phyloP scores from a whole-genome alignment of 2,888 invertebrate species.

The Erebia ligea region DNA sequence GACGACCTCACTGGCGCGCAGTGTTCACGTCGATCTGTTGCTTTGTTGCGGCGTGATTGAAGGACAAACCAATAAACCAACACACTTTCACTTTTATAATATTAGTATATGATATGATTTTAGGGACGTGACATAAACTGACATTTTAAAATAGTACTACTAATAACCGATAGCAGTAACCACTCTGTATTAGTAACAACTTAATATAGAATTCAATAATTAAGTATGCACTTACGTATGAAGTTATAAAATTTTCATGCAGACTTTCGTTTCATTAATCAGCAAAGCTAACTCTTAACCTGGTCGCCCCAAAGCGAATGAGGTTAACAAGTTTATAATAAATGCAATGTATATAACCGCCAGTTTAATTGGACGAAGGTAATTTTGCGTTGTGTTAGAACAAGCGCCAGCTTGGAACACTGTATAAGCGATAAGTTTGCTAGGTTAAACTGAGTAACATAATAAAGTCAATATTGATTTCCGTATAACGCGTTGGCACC shows the following conservation, averaged over 20 bases:
- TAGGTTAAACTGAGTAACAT: conserved; percentile 1
- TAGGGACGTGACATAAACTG: no score
- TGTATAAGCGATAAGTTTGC: neutral
- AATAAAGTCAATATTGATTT: conserved; percentile 1
- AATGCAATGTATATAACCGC: conserved; percentile 23
- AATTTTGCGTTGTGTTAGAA: conserved; percentile 18
- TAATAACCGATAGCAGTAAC: no score
- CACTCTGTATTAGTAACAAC: neutral
- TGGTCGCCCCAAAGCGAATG: conserved; percentile 18
- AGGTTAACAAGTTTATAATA: conserved; percentile 25
- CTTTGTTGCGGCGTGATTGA: no score
- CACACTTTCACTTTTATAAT: no score
- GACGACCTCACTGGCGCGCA: no score
- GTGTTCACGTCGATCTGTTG: no score
- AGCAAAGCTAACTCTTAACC: conserved; percentile 19
- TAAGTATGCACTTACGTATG: neutral
- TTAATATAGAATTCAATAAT: neutral
- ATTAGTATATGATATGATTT: no score
- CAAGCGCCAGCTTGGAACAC: neutral
- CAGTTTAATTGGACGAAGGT: conserved; percentile 17
- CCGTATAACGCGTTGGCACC: no score
- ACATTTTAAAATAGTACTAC: no score
- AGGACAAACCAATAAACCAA: no score
- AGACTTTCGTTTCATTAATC: conserved; percentile 12
- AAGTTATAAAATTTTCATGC: neutral